Evolutionary conservation across 2,113 vertebrate genomes (phyloP).

Genomic region (Lonchura striata): DNA sequence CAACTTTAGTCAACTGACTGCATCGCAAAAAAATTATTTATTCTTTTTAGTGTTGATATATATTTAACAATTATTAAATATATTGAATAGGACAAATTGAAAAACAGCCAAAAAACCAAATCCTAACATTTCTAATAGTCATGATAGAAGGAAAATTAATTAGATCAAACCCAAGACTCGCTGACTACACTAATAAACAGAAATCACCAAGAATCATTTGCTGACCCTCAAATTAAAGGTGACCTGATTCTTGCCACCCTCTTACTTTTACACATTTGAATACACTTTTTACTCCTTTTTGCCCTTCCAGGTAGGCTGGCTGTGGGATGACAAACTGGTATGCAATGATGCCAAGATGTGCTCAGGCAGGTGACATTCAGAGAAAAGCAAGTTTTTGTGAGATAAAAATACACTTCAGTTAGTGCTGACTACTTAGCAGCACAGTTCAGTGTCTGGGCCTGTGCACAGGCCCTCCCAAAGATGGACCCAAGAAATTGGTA

Average conservation of each 20-base stretch:
- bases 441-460: neutral
- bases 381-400: neutral
- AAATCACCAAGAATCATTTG: neutral
- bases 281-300: neutral
- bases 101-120: neutral
- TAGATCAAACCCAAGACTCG: neutral
- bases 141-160: neutral
- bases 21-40: neutral
- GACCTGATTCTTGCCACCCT: neutral
- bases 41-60: neutral
- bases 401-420: neutral
- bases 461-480: neutral
- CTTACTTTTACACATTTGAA: neutral
- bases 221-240: neutral
- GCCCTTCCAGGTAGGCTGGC: neutral
- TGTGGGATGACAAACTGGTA: neutral
- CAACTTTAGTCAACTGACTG: neutral
- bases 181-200: neutral
- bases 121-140: neutral
- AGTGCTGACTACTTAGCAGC: neutral
- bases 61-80: neutral
- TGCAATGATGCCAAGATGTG: neutral
- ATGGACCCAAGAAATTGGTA: neutral
- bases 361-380: neutral
- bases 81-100: neutral